These are phyloP conservation scores for Calephelis virginiensis DNA, from an alignment of 1,140 invertebrate species.

Conservation along the genomic window DNA sequence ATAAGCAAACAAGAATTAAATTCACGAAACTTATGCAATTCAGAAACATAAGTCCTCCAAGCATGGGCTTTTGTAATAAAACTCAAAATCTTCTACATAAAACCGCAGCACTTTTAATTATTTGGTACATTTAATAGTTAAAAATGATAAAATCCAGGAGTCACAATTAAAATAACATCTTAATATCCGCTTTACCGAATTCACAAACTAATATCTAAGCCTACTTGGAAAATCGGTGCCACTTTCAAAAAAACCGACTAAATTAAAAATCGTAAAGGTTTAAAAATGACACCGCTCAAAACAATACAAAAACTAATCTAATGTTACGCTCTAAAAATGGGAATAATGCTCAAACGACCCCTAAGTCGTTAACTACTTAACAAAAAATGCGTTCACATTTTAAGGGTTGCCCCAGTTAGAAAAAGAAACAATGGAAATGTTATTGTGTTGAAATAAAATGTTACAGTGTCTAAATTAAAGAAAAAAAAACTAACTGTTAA, in stretches of 20 bases:
- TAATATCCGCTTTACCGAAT: slow-evolving; percentile 15
- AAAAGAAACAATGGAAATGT: slow-evolving; percentile 65
- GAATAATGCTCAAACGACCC: slow-evolving; percentile 68
- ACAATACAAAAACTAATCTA: slow-evolving; percentile 50
- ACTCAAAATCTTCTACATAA: slow-evolving; percentile 45
- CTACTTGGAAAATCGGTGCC: slow-evolving; percentile 37
- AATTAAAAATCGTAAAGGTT: slow-evolving; percentile 18
- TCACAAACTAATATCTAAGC: slow-evolving; percentile 33
- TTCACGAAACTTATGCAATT: slow-evolving; percentile 42
- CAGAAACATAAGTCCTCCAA: slow-evolving; percentile 51
- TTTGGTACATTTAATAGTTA: slow-evolving; percentile 50
- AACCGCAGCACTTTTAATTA: slow-evolving; percentile 46
- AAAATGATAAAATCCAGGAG: slow-evolving; percentile 56
- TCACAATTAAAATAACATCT: slow-evolving; percentile 46
- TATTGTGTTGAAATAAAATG: slow-evolving; percentile 63
- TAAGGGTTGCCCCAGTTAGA: slow-evolving; percentile 31
- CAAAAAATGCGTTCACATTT: slow-evolving; percentile 46
- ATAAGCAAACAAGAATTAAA: slow-evolving; percentile 32
- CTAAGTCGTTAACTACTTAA: slow-evolving; percentile 50
- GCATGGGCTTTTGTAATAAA: slow-evolving; percentile 46
- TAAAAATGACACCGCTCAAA: slow-evolving; percentile 54
- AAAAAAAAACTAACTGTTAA: slow-evolving; percentile 69
- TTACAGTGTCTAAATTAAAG: slow-evolving; percentile 66
- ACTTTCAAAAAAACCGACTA: slow-evolving; percentile 35
- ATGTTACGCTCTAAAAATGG: slow-evolving; percentile 53